These are phyloP conservation scores for Ctenicera cuprea DNA, from an alignment of 2,888 invertebrate species.

Conservation along the genomic window DNA sequence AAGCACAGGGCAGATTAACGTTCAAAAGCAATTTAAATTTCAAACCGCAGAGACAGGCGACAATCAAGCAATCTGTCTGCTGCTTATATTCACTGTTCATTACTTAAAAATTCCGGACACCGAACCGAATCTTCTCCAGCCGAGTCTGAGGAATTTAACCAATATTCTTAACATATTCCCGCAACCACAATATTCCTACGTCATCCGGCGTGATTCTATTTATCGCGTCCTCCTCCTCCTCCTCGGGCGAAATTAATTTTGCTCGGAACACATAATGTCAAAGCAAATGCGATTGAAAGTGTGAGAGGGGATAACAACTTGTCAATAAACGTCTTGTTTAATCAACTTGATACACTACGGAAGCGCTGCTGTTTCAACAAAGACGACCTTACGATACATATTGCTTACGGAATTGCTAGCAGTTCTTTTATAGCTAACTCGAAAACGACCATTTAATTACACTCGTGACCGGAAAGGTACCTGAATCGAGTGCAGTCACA, in stretches of 20 bases:
- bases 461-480: too few species aligned
- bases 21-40: slow-evolving; percentile 35
- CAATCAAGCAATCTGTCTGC: slow-evolving; percentile 6
- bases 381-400: not conserved
- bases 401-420: not conserved
- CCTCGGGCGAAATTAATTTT: slow-evolving; percentile 39
- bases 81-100: slow-evolving; percentile 2
- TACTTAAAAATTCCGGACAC: slow-evolving; percentile 15
- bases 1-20: slow-evolving; percentile 26
- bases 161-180: slow-evolving; percentile 35
- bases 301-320: slow-evolving; percentile 28
- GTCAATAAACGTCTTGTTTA: slow-evolving; percentile 44
- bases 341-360: slow-evolving; percentile 28
- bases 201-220: slow-evolving; percentile 31
- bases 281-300: slow-evolving; percentile 31
- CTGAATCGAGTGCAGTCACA: too few species aligned
- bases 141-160: slow-evolving; percentile 19
- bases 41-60: slow-evolving; percentile 11
- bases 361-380: slow-evolving; percentile 22
- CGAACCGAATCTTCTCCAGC: slow-evolving; percentile 5
- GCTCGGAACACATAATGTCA: slow-evolving; percentile 28
- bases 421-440: too few species aligned
- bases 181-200: slow-evolving; percentile 33
- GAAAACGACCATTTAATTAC: too few species aligned
- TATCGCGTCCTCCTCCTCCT: not conserved